phyloP scores from a whole-genome alignment of 2,888 invertebrate species.

The Nomada ruficornis region DNA sequence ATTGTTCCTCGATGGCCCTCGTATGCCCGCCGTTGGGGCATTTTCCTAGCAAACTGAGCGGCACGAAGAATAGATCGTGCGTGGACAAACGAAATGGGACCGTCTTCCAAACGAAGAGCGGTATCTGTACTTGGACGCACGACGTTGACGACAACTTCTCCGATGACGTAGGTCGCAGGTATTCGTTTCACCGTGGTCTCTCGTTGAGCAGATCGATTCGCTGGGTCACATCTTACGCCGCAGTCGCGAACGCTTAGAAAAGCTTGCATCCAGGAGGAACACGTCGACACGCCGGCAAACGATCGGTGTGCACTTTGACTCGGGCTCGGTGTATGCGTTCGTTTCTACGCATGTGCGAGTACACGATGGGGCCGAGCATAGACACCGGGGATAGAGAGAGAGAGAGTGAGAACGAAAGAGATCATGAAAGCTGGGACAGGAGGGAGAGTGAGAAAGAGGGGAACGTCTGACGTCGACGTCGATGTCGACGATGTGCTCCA shows the following conservation, averaged over 20 bases:
- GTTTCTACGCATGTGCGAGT: slow-evolving; percentile 39
- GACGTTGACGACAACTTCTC: slow-evolving; percentile 72
- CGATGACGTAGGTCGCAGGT: slow-evolving; percentile 18
- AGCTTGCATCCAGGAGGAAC: slow-evolving; percentile 36
- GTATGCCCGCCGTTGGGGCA: slow-evolving; percentile 11
- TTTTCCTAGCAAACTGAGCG: background rate
- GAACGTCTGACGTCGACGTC: slow-evolving; percentile 50
- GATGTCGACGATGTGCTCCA: slow-evolving; percentile 65
- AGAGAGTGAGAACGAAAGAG: background rate
- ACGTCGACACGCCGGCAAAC: slow-evolving; percentile 31
- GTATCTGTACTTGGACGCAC: slow-evolving; percentile 30
- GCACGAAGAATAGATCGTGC: background rate
- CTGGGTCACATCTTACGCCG: slow-evolving; percentile 59
- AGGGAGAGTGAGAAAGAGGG: slow-evolving; percentile 14
- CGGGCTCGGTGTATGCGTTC: background rate
- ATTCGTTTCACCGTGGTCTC: slow-evolving; percentile 38
- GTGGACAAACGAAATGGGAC: background rate
- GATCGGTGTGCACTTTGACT: slow-evolving; percentile 59
- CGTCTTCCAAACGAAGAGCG: background rate
- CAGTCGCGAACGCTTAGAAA: slow-evolving; percentile 45
- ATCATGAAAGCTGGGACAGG: no score
- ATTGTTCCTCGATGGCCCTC: background rate
- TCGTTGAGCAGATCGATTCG: slow-evolving; percentile 69
- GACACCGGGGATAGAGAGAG: slow-evolving; percentile 1
- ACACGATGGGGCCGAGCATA: background rate